Conservation (phyloP, 2,888 invertebrate genomes). For the Lapara coniferarum region DNA sequence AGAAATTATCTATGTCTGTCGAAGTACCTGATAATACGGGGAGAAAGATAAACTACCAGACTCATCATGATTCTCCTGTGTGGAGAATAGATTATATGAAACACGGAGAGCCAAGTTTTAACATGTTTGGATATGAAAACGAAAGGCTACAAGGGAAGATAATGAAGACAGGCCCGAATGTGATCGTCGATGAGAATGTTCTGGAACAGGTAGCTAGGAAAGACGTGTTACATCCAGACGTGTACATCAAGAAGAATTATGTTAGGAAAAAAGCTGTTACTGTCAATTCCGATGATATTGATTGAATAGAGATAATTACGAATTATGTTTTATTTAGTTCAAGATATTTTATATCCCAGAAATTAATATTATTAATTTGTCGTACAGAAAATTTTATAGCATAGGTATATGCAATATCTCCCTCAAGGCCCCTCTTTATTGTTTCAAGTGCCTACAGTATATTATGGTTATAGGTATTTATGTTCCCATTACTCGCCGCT, state of each 20-base stretch:
- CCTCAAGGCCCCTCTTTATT: too few species aligned
- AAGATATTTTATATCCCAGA: not conserved
- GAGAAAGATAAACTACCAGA: conserved; percentile 32
- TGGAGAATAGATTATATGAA: conserved; percentile 77
- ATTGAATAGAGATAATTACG: conserved; percentile 35
- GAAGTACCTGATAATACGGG: conserved; percentile 56
- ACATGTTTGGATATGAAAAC: conserved; percentile 52
- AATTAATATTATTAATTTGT: not conserved
- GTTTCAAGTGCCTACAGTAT: too few species aligned
- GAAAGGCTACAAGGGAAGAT: conserved; percentile 58
- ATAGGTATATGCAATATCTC: too few species aligned
- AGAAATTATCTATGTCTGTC: conserved; percentile 67
- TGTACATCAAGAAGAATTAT: conserved; percentile 70
- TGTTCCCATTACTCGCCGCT: too few species aligned
- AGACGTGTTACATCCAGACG: conserved; percentile 68
- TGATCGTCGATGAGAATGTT: conserved; percentile 51
- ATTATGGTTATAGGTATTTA: too few species aligned
- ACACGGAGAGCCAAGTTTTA: conserved; percentile 66
- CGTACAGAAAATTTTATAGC: too few species aligned
- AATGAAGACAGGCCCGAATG: conserved; percentile 56
- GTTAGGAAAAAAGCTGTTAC: conserved; percentile 47
- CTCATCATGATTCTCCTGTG: conserved; percentile 50
- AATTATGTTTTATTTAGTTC: not conserved
- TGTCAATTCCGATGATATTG: conserved; percentile 49
- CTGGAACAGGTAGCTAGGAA: conserved; percentile 52